A percentile compares a stretch with the other conserved stretches of the same genome.
Evolutionary conservation across 2,888 invertebrate species (phyloP).

Genomic region (Acanthococcus lagerstroemiae): DNA sequence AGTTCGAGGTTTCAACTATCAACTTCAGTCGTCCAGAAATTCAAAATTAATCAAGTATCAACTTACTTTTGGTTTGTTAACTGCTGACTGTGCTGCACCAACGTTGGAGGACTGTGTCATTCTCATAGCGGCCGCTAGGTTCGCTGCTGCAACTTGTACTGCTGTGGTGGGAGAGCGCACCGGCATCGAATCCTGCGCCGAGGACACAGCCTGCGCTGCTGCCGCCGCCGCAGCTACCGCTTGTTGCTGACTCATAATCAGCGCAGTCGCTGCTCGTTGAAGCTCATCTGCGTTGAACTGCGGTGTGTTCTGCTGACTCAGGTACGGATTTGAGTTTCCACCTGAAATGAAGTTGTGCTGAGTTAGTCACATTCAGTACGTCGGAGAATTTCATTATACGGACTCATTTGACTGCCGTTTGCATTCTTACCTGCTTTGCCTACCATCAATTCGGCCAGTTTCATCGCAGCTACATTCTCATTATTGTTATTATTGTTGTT

Average conservation of each 20-base stretch:
- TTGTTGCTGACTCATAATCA: constrained; percentile 38
- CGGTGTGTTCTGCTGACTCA: constrained; percentile 36
- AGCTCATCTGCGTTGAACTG: constrained; percentile 39
- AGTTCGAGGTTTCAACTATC: no score
- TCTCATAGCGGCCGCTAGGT: constrained; percentile 66
- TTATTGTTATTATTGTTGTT: constrained; percentile 52
- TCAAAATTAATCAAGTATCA: no score
- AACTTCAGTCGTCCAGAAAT: no score
- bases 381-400: neutral
- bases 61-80: constrained; percentile 33
- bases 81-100: constrained; percentile 32
- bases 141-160: constrained; percentile 63
- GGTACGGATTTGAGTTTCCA: constrained; percentile 34
- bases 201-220: constrained; percentile 50
- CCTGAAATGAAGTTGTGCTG: neutral
- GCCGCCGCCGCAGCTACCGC: constrained; percentile 56
- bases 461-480: constrained; percentile 40
- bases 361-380: neutral
- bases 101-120: constrained; percentile 36
- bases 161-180: constrained; percentile 45
- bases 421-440: constrained; percentile 38
- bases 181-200: constrained; percentile 18
- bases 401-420: no score
- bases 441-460: constrained; percentile 39
- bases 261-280: constrained; percentile 38